Conservation (phyloP, 1,140 invertebrate genomes). For the Lepidurus packardi region DNA sequence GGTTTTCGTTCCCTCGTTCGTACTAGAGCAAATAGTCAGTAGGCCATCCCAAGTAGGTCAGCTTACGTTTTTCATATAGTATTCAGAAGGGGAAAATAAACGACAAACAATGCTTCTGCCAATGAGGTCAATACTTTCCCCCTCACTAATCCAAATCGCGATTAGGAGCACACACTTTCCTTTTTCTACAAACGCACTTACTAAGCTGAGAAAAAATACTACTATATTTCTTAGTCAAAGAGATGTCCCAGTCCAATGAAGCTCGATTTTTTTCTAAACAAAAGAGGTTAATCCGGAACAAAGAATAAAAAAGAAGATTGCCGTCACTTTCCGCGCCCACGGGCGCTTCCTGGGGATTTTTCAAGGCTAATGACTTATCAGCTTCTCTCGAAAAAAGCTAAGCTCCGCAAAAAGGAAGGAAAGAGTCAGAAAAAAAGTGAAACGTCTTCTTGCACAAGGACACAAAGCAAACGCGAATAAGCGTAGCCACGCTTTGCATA, state of each 20-base stretch:
- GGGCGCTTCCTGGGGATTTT: background rate
- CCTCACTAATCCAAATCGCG: conserved; percentile 8
- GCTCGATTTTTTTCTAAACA: background rate
- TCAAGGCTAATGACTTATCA: background rate
- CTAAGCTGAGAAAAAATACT: background rate
- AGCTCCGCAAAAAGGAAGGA: background rate
- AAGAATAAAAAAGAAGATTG: background rate
- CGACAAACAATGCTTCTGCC: background rate
- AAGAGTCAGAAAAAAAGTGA: background rate
- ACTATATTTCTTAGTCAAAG: too few species aligned
- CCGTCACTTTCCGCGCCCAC: background rate
- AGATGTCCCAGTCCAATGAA: too few species aligned
- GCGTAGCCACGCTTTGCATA: background rate
- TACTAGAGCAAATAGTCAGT: background rate
- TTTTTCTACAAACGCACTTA: background rate
- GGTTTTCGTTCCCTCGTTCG: background rate
- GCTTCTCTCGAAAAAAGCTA: background rate
- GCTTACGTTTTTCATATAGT: background rate
- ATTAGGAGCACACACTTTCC: background rate
- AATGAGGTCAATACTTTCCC: conserved; percentile 17
- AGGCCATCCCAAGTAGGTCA: conserved; percentile 4
- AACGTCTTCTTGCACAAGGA: background rate
- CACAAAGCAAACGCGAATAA: background rate
- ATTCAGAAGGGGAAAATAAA: background rate
- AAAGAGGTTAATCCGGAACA: background rate